Percentiles rank a stretch among this genome's conserved stretches.
Evolutionary conservation across 2,797 vertebrate genomes (phyloP).

Genomic region (Sebastiscus albofasciatus): DNA sequence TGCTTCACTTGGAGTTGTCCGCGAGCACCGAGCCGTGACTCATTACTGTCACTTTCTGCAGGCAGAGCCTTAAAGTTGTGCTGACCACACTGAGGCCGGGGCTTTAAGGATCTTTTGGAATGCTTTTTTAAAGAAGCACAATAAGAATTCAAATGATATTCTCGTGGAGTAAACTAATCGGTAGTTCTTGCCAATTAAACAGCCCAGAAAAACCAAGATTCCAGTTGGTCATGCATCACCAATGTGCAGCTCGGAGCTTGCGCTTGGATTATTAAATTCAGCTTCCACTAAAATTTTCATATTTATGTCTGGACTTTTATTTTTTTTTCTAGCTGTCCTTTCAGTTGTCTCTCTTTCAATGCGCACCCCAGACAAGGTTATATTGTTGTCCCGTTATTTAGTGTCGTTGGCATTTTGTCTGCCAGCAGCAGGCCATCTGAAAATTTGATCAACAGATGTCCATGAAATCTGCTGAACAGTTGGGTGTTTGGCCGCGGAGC

Average conservation of each 20-base stretch:
- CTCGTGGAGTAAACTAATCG: background rate
- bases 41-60: conserved; percentile 66
- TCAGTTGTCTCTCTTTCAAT: background rate
- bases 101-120: background rate
- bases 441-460: conserved; percentile 41
- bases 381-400: conserved; percentile 3
- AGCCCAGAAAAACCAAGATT: background rate
- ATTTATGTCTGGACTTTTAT: background rate
- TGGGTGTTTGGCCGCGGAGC: conserved; percentile 14
- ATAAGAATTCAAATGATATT: background rate
- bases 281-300: background rate
- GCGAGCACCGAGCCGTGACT: conserved; percentile 52
- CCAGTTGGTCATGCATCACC: background rate
- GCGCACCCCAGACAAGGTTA: conserved; percentile 5
- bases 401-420: conserved; percentile 25
- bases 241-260: background rate
- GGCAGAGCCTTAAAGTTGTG: conserved; percentile 7
- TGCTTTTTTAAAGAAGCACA: background rate
- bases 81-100: background rate
- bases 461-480: conserved; percentile 29
- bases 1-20: conserved; percentile 32
- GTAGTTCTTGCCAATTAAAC: background rate
- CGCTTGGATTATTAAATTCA: background rate
- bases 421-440: conserved; percentile 29
- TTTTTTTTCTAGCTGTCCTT: background rate